A percentile compares a stretch with the other conserved stretches of the same genome.
These are phyloP conservation scores for Ernsta delagoae DNA, from an alignment of 2,888 invertebrate species.

Conservation along the genomic window DNA sequence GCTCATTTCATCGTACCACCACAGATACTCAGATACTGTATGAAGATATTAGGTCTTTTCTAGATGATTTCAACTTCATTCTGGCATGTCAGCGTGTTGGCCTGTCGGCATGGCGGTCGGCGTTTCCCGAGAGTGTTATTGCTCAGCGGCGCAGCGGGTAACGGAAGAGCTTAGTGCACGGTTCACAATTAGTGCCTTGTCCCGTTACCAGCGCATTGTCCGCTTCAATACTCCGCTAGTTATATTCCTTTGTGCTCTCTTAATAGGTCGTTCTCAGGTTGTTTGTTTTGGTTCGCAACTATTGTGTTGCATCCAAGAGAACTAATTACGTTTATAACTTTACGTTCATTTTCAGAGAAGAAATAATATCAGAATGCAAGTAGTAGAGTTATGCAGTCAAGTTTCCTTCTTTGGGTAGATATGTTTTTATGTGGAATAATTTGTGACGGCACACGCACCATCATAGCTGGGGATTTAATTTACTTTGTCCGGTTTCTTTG, in stretches of 20 bases:
- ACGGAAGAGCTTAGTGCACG: constrained; percentile 73
- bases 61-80: constrained; percentile 12
- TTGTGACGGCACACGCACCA: neutral
- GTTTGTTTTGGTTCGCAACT: constrained; percentile 64
- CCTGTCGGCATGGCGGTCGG: constrained; percentile 17
- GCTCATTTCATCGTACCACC: too few species aligned
- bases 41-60: neutral
- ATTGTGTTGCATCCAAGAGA: constrained; percentile 51
- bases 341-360: constrained; percentile 19
- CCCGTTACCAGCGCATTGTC: constrained; percentile 79
- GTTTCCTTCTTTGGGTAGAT: constrained; percentile 7
- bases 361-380: constrained; percentile 29
- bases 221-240: constrained; percentile 69
- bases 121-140: constrained; percentile 46
- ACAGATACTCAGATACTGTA: too few species aligned
- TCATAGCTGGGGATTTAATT: neutral
- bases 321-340: constrained; percentile 28
- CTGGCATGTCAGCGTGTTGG: constrained; percentile 14
- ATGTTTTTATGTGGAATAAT: neutral
- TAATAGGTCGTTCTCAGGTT: constrained; percentile 69
- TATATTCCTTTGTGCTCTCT: constrained; percentile 74
- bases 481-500: neutral
- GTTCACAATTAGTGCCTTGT: constrained; percentile 77
- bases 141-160: constrained; percentile 55
- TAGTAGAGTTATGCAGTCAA: constrained; percentile 25